Percentiles rank a stretch among this genome's conserved stretches.
phyloP scores from a whole-genome alignment of 53 echinoderm and acorn worm genomes.

The Echinometra lucunter region DNA sequence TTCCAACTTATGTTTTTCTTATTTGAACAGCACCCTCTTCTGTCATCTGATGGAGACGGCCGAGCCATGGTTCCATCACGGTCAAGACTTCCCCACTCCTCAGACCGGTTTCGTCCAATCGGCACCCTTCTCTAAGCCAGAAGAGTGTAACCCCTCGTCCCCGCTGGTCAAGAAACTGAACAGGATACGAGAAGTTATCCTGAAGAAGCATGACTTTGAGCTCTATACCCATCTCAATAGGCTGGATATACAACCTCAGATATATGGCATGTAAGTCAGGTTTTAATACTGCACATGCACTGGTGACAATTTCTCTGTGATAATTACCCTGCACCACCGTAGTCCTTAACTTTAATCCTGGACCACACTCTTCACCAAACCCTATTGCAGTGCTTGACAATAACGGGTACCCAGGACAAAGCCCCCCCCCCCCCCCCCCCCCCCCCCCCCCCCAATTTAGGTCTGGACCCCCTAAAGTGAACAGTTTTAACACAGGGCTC shows the following conservation, averaged over 20 bases:
- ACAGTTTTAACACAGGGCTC: no score
- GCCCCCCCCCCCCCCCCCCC: no score
- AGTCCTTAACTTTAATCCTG: no score
- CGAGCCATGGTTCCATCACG: constrained; percentile 94
- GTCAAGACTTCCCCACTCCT: constrained; percentile 63
- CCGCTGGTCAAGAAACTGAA: constrained; percentile 92
- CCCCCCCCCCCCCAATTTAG: no score
- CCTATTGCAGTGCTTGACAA: no score
- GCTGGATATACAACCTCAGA: constrained; percentile 94
- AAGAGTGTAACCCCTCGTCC: constrained; percentile 79
- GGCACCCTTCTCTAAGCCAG: constrained; percentile 83
- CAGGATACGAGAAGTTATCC: constrained; percentile 85
- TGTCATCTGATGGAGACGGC: constrained; percentile 93
- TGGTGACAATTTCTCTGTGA: no score
- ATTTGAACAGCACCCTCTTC: constrained; percentile 83
- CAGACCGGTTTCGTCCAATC: constrained; percentile 70
- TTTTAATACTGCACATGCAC: no score
- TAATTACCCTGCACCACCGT: no score
- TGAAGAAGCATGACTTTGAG: constrained; percentile 84
- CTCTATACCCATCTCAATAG: constrained; percentile 86
- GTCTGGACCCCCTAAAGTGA: no score
- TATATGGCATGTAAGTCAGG: constrained; percentile 93
- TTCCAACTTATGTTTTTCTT: background rate
- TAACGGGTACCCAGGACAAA: no score
- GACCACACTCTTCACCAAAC: no score